Conservation (phyloP, 2,113 vertebrate species). For the Osmerus mordax region DNA sequence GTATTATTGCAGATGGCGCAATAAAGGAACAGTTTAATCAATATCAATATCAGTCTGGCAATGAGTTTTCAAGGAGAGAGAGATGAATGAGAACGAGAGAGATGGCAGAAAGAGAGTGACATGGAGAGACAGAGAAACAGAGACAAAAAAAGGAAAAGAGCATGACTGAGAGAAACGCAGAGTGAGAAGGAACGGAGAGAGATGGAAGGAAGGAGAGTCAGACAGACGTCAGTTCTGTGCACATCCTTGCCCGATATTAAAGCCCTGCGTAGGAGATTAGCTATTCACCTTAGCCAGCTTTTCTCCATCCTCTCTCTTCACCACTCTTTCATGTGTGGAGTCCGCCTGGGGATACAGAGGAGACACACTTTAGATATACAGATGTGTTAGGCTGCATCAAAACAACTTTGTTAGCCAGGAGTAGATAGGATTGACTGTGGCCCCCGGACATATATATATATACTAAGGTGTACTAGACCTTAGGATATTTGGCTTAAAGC, state of each 20-base stretch:
- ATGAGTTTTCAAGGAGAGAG: not conserved
- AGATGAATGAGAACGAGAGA: not conserved
- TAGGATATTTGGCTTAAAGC: no score
- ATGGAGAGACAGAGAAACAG: conserved; percentile 15
- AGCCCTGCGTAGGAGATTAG: no score
- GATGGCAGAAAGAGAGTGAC: conserved; percentile 10
- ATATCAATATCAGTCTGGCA: no score
- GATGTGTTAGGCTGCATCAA: not conserved
- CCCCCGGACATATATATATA: no score
- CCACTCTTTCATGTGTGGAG: conserved; percentile 83
- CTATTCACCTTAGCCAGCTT: conserved; percentile 84
- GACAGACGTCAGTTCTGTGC: no score
- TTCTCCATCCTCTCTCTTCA: conserved; percentile 90
- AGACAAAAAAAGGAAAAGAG: not conserved
- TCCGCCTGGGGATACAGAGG: conserved; percentile 76
- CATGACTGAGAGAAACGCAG: not conserved
- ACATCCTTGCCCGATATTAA: not conserved
- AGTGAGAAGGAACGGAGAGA: not conserved
- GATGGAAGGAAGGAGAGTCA: not conserved
- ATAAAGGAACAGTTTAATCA: no score
- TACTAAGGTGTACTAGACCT: no score
- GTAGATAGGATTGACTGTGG: no score
- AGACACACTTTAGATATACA: conserved; percentile 9
- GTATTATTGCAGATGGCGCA: conserved; percentile 14
- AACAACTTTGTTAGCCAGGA: not conserved